phyloP scores from a whole-genome alignment of 2,888 invertebrate species.

The Andricus curvator region DNA sequence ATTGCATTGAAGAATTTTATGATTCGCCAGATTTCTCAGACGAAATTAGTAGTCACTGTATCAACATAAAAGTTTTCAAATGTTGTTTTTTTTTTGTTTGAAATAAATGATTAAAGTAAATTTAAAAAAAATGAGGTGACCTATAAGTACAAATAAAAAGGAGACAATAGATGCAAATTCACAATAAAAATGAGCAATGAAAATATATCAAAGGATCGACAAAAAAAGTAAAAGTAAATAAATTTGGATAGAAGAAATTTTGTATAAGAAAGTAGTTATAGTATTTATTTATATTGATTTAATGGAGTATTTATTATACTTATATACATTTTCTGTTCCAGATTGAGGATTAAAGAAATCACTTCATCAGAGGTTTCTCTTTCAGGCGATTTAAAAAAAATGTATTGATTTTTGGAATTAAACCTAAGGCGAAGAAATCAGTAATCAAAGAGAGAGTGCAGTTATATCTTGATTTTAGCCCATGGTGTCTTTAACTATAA shows the following conservation, averaged over 20 bases:
- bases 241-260: not conserved
- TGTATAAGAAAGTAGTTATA: not conserved
- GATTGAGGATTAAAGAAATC: not conserved
- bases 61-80: no score
- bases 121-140: no score
- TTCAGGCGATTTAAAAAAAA: no score
- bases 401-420: not conserved
- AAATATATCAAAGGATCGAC: no score
- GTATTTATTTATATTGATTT: not conserved
- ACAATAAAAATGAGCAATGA: no score
- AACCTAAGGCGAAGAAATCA: not conserved
- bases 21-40: not conserved
- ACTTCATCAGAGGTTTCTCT: no score
- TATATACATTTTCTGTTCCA: not conserved
- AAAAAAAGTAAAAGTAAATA: no score
- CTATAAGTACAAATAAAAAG: no score
- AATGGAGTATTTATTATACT: not conserved
- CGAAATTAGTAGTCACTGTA: no score
- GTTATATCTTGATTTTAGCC: not conserved
- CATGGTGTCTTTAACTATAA: not conserved
- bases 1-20: no score
- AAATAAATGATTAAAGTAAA: no score
- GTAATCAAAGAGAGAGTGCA: not conserved
- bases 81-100: not conserved
- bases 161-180: no score